Evolutionary conservation across 2,113 vertebrate species (phyloP).

Genomic region (Saguinus imperator): DNA sequence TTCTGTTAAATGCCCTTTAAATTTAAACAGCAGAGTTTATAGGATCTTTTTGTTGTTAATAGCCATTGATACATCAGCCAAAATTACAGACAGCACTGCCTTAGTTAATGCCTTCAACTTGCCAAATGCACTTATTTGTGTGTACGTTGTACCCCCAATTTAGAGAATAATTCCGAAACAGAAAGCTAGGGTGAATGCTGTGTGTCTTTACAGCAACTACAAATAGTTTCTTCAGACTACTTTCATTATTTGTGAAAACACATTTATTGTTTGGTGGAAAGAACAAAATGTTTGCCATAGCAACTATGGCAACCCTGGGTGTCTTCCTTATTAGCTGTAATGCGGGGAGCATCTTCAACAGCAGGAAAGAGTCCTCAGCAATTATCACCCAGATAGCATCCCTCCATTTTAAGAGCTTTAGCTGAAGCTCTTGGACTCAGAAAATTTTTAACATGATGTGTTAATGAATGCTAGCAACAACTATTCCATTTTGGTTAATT

Average conservation of each 20-base stretch:
- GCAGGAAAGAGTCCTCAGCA: neutral
- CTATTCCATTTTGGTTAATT: neutral
- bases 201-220: slow-evolving; percentile 1
- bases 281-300: slow-evolving; percentile 64
- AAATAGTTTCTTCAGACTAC: slow-evolving; percentile 24
- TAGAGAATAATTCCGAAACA: neutral
- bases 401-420: neutral
- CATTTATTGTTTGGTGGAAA: slow-evolving; percentile 47
- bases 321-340: slow-evolving; percentile 14
- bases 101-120: neutral
- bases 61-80: neutral
- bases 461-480: neutral
- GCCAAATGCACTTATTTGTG: neutral
- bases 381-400: neutral
- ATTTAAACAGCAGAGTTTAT: neutral
- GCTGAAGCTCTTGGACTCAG: neutral
- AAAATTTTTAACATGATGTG: neutral
- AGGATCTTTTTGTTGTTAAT: neutral
- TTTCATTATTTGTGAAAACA: slow-evolving; percentile 41
- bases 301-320: slow-evolving; percentile 36
- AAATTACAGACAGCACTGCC: neutral
- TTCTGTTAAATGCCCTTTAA: neutral
- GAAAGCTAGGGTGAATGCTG: neutral
- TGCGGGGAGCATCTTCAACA: neutral
- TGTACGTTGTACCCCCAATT: neutral